phyloP scores from a whole-genome alignment of 2,113 vertebrate genomes.

The Dryoscopus gambensis region DNA sequence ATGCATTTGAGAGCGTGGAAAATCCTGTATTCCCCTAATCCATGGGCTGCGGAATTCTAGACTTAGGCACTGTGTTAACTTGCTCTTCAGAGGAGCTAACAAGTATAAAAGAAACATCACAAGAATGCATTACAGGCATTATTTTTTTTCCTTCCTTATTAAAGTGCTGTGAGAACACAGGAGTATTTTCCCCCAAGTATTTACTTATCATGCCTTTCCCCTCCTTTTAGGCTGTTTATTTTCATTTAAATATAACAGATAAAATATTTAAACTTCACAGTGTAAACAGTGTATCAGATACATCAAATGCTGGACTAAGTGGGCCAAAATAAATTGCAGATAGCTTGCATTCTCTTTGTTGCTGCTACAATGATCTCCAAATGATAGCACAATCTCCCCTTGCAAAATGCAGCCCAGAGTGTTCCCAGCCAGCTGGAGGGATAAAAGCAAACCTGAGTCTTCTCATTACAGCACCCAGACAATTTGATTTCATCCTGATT shows the following conservation, averaged over 20 bases:
- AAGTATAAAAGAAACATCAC: background rate
- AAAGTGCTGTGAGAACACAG: background rate
- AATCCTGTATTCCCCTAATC: background rate
- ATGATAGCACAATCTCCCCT: background rate
- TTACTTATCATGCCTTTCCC: background rate
- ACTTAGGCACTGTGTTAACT: background rate
- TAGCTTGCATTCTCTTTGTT: background rate
- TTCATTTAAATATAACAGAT: background rate
- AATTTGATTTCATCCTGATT: slow-evolving; percentile 10
- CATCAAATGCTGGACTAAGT: background rate
- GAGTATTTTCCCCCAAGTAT: background rate
- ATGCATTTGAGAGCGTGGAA: background rate
- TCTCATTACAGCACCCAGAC: background rate
- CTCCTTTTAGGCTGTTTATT: slow-evolving; percentile 1
- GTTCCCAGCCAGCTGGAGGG: background rate
- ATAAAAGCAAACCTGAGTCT: background rate
- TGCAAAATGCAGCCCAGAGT: background rate
- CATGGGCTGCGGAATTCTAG: background rate
- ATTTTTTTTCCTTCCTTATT: background rate
- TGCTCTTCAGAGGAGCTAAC: background rate
- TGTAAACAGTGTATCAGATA: background rate
- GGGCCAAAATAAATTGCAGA: slow-evolving; percentile 23
- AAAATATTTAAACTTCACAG: slow-evolving; percentile 25
- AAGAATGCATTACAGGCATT: background rate
- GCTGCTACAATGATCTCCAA: background rate